Evolutionary conservation across 2,113 vertebrate genomes (phyloP), one percentile per base, ranked within the genome.

Genomic region (Irena cyanogastra): DNA sequence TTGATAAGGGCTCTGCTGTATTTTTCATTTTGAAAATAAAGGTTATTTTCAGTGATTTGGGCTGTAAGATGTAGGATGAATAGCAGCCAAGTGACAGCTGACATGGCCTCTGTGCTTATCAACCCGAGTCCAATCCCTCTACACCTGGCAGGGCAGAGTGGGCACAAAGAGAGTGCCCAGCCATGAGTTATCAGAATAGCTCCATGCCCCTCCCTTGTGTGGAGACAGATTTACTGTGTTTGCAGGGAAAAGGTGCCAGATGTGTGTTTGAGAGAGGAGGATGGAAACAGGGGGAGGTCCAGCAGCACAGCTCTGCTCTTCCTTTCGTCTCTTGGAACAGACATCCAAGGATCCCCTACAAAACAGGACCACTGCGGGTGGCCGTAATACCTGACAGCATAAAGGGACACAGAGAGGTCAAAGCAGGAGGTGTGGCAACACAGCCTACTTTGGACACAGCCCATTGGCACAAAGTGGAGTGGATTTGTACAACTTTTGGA

Each of bases 11-110:
- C 42, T 74, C 26, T 59, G 19, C 33, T 41, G 39, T 47, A 41
- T 31, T 61, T 90, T 35, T 83, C 3, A 4, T 72, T 95, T 88
- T 24, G 33, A 90, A 91, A 92, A 91, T 44, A 77, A 91, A 90
- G 42, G 17, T 7, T 53, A 17, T 65, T 95, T 91, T 77, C 44
- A 53, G 47, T 68, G 64, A 12, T 91, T 82, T 69, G 28, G 44
- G 20, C 54, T 16, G 3, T 78, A 78, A 89, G 52, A 90, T 45
- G 30, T 11, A 54, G 39, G 28, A 90, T 63, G 82, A 68, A 90
- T 52, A 3, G 1, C 33, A 56, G 35, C 17, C 74, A 80, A 65
- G 28, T 64, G 85, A 90, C 2, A 8, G 71, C 52, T 87, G 85
- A 74, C 59, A 45, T 33, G 37, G 60, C 20, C 71, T 81, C 64